Conservation (phyloP, 2,797 vertebrate species). For the Tamandua tetradactyla region DNA sequence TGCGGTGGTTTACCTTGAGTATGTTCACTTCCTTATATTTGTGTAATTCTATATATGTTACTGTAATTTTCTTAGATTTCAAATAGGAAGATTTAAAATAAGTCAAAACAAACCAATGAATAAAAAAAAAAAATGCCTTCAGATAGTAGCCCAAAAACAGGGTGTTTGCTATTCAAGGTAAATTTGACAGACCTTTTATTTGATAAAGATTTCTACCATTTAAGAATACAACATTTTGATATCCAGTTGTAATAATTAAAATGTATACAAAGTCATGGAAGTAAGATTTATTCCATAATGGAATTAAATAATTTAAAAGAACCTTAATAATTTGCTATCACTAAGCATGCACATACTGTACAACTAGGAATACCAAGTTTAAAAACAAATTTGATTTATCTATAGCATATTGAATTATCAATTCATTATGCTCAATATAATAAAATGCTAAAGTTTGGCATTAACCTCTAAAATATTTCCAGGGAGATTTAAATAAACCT, state of each 20-base stretch:
- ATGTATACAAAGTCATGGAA: not conserved
- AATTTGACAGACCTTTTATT: slow-evolving; percentile 60
- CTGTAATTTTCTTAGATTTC: slow-evolving; percentile 61
- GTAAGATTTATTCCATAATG: not conserved
- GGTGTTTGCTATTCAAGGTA: slow-evolving; percentile 54
- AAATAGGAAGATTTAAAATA: slow-evolving; percentile 53
- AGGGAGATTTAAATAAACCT: not conserved
- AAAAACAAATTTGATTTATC: not conserved
- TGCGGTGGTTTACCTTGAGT: not conserved
- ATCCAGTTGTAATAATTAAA: not conserved
- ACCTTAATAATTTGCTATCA: not conserved
- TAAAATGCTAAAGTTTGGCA: not conserved
- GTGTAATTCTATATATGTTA: slow-evolving; percentile 46
- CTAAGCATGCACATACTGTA: not conserved
- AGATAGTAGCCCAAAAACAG: slow-evolving; percentile 48
- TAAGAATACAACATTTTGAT: slow-evolving; percentile 57
- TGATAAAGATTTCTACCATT: not conserved
- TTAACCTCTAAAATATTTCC: not conserved
- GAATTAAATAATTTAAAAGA: slow-evolving; percentile 27
- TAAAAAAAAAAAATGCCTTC: not conserved
- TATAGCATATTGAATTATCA: not conserved
- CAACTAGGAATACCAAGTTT: not conserved
- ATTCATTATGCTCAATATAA: not conserved
- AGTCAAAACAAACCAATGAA: slow-evolving; percentile 14
- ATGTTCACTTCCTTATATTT: slow-evolving; percentile 17